These are phyloP conservation scores for Rhinopomastus cyanomelas DNA, from an alignment of 2,113 vertebrate genomes.

Conservation along the genomic window DNA sequence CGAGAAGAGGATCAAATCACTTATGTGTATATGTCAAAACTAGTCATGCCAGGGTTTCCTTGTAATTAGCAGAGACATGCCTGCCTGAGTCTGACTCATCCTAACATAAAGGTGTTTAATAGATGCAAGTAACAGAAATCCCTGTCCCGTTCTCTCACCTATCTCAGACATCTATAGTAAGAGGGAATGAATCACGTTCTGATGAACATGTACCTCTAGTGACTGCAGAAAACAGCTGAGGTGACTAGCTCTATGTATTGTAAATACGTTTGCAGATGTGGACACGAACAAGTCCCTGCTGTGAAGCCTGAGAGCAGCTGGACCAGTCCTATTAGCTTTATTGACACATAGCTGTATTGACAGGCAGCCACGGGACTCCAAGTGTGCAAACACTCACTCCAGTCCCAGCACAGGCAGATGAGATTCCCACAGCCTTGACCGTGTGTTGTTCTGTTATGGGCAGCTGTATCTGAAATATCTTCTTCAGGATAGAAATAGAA, in stretches of 20 bases:
- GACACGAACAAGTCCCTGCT: background rate
- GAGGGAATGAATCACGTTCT: background rate
- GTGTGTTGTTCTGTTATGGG: background rate
- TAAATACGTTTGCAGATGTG: background rate
- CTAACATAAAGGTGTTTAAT: background rate
- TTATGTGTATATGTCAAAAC: background rate
- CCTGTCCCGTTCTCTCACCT: background rate
- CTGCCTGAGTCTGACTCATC: background rate
- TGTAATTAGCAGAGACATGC: background rate
- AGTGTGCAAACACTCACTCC: background rate
- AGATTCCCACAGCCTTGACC: background rate
- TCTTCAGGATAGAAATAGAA: background rate
- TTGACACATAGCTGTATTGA: background rate
- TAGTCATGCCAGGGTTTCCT: background rate
- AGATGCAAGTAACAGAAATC: background rate
- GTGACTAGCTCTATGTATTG: background rate
- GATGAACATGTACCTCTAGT: background rate
- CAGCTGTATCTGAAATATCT: background rate
- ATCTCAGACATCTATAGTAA: background rate
- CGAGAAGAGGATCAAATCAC: background rate
- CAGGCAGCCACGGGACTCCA: background rate
- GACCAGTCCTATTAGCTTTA: background rate
- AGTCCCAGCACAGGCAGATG: background rate
- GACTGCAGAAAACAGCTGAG: background rate
- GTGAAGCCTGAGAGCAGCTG: background rate